Evolutionary conservation across 2,113 vertebrate species (phyloP).

Genomic region (Gymnobelideus leadbeateri): DNA sequence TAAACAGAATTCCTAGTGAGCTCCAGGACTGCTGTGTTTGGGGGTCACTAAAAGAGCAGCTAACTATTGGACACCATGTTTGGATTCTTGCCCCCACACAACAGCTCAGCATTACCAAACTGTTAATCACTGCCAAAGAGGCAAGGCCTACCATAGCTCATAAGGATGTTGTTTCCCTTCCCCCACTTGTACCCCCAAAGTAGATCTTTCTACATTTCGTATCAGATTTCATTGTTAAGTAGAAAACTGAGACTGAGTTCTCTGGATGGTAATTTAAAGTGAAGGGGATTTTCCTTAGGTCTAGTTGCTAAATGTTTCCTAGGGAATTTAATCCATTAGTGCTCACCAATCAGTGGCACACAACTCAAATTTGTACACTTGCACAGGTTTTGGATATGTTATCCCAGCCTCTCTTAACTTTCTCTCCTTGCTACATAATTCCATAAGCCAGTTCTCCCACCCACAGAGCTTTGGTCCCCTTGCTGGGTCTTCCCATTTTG

Average conservation of each 20-base stretch:
- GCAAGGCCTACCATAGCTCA: conserved; percentile 67
- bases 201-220: conserved; percentile 73
- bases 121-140: conserved; percentile 81
- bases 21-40: conserved; percentile 39
- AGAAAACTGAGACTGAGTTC: conserved; percentile 47
- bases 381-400: not conserved
- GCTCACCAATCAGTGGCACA: conserved; percentile 21
- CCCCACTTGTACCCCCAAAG: conserved; percentile 46
- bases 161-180: not conserved
- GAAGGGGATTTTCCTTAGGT: not conserved
- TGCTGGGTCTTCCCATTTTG: not conserved
- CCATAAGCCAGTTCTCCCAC: conserved; percentile 3
- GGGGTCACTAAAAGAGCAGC: conserved; percentile 81
- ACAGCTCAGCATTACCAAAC: conserved; percentile 78
- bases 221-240: conserved; percentile 77
- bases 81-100: conserved; percentile 77
- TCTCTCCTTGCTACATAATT: conserved; percentile 25
- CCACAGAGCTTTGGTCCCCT: not conserved
- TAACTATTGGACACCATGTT: conserved; percentile 79
- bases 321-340: conserved; percentile 19
- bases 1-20: not conserved
- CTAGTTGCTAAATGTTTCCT: conserved; percentile 55
- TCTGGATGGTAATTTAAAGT: conserved; percentile 54
- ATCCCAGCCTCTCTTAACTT: not conserved
- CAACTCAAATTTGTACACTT: conserved; percentile 15